Evolutionary conservation across 1,140 invertebrate species (phyloP).

Genomic region (Lineus longissimus): DNA sequence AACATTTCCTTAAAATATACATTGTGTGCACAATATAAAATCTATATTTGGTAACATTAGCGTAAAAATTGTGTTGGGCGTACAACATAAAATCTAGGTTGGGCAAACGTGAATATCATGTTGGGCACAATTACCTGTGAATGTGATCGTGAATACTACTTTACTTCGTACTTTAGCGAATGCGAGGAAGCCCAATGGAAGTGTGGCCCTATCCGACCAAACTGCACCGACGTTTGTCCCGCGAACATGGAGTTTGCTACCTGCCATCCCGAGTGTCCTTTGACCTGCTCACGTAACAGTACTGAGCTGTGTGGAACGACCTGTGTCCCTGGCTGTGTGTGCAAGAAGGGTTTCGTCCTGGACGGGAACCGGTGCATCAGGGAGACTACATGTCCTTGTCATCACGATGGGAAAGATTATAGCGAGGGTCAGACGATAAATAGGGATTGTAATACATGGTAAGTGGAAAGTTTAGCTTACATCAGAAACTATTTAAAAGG

Average conservation of each 20-base stretch:
- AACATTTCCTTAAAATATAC: too few relatives aligned
- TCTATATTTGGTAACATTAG: too few relatives aligned
- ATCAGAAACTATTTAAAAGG: background rate
- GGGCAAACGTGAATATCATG: too few relatives aligned
- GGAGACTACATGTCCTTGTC: slow-evolving; percentile 74
- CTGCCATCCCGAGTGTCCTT: slow-evolving; percentile 69
- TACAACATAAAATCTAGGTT: too few relatives aligned
- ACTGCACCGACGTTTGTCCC: slow-evolving; percentile 58
- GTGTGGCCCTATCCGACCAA: slow-evolving; percentile 63
- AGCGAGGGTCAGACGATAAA: slow-evolving; percentile 70
- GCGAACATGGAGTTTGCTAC: slow-evolving; percentile 67
- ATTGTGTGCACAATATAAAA: too few relatives aligned
- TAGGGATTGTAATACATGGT: slow-evolving; percentile 81
- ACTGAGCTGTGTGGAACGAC: slow-evolving; percentile 30
- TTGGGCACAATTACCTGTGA: too few relatives aligned
- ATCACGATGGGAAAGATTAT: slow-evolving; percentile 77
- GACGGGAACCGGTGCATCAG: slow-evolving; percentile 66
- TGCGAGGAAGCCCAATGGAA: slow-evolving; percentile 73
- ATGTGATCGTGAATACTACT: too few relatives aligned
- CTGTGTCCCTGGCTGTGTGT: slow-evolving; percentile 72
- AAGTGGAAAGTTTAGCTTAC: slow-evolving; percentile 26
- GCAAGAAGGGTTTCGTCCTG: slow-evolving; percentile 63
- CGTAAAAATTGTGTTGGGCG: too few relatives aligned
- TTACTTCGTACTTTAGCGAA: slow-evolving; percentile 55
- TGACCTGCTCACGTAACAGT: slow-evolving; percentile 66